These are phyloP conservation scores for Gambusia affinis DNA, from an alignment of 2,113 vertebrate species.

Conservation along the genomic window DNA sequence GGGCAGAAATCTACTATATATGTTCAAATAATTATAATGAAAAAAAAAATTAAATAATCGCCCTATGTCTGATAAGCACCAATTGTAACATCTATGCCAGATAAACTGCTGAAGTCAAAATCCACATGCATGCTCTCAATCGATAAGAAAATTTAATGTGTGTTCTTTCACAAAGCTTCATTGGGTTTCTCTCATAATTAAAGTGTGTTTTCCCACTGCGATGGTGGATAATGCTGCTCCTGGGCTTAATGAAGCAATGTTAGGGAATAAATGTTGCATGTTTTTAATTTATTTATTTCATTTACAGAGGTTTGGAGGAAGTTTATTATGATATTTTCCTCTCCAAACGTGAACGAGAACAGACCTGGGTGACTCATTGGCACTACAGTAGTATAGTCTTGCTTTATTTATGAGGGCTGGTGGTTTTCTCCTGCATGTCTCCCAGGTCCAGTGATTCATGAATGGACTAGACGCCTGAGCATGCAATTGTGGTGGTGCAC, in stretches of 20 bases:
- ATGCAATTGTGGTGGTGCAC: constrained; percentile 76
- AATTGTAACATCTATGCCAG: constrained; percentile 55
- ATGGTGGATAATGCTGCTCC: constrained; percentile 24
- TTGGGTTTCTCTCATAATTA: constrained; percentile 31
- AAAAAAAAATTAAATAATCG: constrained; percentile 9
- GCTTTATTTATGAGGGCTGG: constrained; percentile 81
- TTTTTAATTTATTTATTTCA: constrained; percentile 24
- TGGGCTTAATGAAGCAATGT: constrained; percentile 17
- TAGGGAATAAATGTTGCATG: constrained; percentile 27
- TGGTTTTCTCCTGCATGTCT: constrained; percentile 73
- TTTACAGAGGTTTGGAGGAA: constrained; percentile 35
- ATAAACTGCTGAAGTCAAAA: constrained; percentile 61
- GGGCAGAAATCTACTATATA: constrained; percentile 64
- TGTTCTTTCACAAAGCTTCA: constrained; percentile 54
- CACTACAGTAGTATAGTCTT: constrained; percentile 71
- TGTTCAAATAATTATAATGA: constrained; percentile 51
- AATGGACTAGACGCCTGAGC: constrained; percentile 76
- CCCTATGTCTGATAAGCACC: constrained; percentile 41
- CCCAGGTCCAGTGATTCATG: constrained; percentile 80
- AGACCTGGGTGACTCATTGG: constrained; percentile 73
- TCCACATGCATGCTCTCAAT: constrained; percentile 50
- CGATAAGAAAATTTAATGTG: constrained; percentile 64
- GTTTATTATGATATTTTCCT: constrained; percentile 63
- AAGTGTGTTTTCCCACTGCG: constrained; percentile 11
- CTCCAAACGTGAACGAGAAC: constrained; percentile 70